Evolutionary conservation across 2,888 invertebrate genomes (phyloP).

Genomic region (Lasiommata megera): DNA sequence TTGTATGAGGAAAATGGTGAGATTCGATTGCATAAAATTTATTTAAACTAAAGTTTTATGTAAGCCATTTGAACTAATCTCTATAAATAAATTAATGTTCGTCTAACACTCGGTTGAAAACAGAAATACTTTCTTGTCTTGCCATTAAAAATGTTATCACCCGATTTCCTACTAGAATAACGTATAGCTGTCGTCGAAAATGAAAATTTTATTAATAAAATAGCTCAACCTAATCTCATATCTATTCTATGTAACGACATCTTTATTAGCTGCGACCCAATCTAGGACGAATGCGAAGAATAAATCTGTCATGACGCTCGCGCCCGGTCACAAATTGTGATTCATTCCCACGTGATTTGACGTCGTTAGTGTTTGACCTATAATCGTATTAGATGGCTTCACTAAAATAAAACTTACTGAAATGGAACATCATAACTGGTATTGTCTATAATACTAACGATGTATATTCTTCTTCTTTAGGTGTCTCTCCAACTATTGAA

Average conservation of each 20-base stretch:
- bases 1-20: no score
- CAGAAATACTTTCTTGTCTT: not conserved
- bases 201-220: slow-evolving; percentile 40
- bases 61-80: no score
- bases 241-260: slow-evolving; percentile 70
- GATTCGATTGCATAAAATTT: no score
- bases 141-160: not conserved
- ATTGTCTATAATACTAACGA: no score
- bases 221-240: slow-evolving; percentile 58
- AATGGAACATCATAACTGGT: no score
- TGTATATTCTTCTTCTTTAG: no score
- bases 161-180: not conserved
- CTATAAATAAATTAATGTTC: no score
- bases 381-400: slow-evolving; percentile 7
- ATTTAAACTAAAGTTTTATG: no score
- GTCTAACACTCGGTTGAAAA: no score
- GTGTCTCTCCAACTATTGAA: no score
- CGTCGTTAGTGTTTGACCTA: slow-evolving; percentile 42
- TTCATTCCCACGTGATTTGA: slow-evolving; percentile 60
- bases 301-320: slow-evolving; percentile 72
- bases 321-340: slow-evolving; percentile 73
- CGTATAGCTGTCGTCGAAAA: not conserved
- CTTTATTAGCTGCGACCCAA: slow-evolving; percentile 74
- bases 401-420: slow-evolving; percentile 2
- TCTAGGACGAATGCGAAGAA: slow-evolving; percentile 66